These are phyloP conservation scores for Bicyclus anynana DNA, from an alignment of 1,140 invertebrate genomes.

Conservation along the genomic window DNA sequence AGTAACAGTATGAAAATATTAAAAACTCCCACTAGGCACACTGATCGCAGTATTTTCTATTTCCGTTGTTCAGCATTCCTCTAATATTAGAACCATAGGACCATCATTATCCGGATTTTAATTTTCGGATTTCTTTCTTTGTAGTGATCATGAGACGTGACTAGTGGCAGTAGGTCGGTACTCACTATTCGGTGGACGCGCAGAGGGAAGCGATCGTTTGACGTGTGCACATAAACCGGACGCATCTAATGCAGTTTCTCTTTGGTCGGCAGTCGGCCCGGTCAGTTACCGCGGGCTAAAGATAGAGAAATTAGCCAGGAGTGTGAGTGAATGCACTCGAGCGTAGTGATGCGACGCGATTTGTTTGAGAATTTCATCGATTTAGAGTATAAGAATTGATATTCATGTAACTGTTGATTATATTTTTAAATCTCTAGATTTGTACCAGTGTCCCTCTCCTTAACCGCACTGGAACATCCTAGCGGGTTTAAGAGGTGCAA, in stretches of 20 bases:
- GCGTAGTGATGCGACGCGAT: slow-evolving; percentile 5
- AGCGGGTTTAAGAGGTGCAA: no score
- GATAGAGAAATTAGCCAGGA: slow-evolving; percentile 72
- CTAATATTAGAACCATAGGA: not conserved
- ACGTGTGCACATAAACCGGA: slow-evolving; percentile 57
- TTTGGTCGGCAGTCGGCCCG: slow-evolving; percentile 55
- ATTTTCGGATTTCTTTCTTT: no score
- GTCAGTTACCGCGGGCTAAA: slow-evolving; percentile 72
- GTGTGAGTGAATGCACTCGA: slow-evolving; percentile 61
- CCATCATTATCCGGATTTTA: slow-evolving; percentile 12
- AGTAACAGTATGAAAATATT: no score
- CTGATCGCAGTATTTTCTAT: no score
- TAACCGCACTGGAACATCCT: no score
- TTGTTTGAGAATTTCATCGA: not conserved
- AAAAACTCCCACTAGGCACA: no score
- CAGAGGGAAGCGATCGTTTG: slow-evolving; percentile 49
- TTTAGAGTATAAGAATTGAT: not conserved
- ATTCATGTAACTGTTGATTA: no score
- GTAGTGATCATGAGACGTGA: slow-evolving; percentile 26
- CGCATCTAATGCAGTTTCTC: slow-evolving; percentile 68
- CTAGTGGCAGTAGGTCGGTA: slow-evolving; percentile 19
- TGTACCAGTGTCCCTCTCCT: no score
- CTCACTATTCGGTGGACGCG: slow-evolving; percentile 2
- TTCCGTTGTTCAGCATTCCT: not conserved
- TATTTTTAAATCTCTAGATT: no score